Percentiles rank a stretch among this genome's conserved stretches.
These are phyloP conservation scores for Rhabdophis nuchalis DNA, from an alignment of 2,797 vertebrate species.

Conservation along the genomic window DNA sequence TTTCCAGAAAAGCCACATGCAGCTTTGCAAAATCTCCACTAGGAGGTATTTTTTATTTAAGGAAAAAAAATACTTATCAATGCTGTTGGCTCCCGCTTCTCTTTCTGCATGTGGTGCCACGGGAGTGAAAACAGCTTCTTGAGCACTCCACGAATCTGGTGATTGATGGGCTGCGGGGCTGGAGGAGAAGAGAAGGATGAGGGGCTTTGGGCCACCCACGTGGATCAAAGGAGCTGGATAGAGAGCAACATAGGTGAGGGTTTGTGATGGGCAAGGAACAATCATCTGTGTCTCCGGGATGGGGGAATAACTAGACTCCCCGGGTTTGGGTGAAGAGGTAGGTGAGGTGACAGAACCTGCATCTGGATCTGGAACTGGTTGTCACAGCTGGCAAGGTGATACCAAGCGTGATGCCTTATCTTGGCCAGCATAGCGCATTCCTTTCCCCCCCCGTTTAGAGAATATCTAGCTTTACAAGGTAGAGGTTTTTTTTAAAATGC, in stretches of 20 bases:
- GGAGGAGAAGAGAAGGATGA: not conserved
- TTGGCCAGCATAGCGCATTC: conserved; percentile 57
- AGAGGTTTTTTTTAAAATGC: conserved; percentile 46
- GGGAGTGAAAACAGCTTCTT: not conserved
- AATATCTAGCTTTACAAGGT: conserved; percentile 74
- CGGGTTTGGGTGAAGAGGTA: not conserved
- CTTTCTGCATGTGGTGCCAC: not conserved
- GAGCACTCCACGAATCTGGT: not conserved
- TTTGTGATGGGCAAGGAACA: not conserved
- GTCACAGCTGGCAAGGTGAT: not conserved
- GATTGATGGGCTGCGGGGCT: not conserved
- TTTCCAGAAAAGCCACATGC: conserved; percentile 45
- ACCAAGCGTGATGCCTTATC: conserved; percentile 31
- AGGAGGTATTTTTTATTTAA: conserved; percentile 25
- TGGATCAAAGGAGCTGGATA: not conserved
- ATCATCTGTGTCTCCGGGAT: not conserved
- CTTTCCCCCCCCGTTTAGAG: conserved; percentile 64
- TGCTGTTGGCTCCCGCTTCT: not conserved
- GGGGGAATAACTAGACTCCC: not conserved
- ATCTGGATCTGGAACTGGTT: not conserved
- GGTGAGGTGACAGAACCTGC: not conserved
- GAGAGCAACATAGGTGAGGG: not conserved
- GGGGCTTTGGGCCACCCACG: not conserved
- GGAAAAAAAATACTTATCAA: not conserved
- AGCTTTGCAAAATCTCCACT: conserved; percentile 52